Conservation (phyloP, 2,797 vertebrate species). For the Antennarius maculatus region DNA sequence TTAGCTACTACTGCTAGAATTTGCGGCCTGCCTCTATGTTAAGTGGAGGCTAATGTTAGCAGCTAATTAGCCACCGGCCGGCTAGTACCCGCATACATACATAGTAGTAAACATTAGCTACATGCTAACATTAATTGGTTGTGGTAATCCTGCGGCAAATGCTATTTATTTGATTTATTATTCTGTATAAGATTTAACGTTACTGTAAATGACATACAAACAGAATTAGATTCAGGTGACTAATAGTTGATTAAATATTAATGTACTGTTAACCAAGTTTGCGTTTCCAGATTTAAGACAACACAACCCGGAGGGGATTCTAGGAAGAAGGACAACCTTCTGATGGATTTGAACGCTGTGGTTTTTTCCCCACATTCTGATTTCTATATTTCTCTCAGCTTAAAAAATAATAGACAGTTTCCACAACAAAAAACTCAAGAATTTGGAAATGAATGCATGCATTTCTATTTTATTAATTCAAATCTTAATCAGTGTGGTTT, state of each 20-base stretch:
- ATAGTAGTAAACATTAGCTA: slow-evolving; percentile 4
- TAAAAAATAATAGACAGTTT: too few species aligned
- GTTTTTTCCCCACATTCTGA: too few species aligned
- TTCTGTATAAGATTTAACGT: background rate
- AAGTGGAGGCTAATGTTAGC: slow-evolving; percentile 63
- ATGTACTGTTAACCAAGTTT: background rate
- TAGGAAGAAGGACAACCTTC: too few species aligned
- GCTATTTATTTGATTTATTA: background rate
- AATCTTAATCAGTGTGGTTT: too few species aligned
- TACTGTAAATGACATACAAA: background rate
- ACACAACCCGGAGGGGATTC: background rate
- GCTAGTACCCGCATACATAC: slow-evolving; percentile 18
- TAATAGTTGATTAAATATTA: background rate
- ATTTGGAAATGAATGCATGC: too few species aligned
- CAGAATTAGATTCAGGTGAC: background rate
- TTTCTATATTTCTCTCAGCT: too few species aligned
- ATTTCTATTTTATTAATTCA: too few species aligned
- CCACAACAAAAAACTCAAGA: too few species aligned
- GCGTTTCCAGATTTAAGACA: slow-evolving; percentile 7
- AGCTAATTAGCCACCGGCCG: slow-evolving; percentile 56
- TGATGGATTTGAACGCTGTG: too few species aligned
- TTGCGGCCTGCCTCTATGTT: slow-evolving; percentile 53
- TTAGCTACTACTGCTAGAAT: slow-evolving; percentile 25
- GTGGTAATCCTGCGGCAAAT: background rate
- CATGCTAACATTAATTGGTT: background rate